These are phyloP conservation scores for Muntiacus reevesi DNA, from an alignment of 2,113 vertebrate species.

Conservation along the genomic window DNA sequence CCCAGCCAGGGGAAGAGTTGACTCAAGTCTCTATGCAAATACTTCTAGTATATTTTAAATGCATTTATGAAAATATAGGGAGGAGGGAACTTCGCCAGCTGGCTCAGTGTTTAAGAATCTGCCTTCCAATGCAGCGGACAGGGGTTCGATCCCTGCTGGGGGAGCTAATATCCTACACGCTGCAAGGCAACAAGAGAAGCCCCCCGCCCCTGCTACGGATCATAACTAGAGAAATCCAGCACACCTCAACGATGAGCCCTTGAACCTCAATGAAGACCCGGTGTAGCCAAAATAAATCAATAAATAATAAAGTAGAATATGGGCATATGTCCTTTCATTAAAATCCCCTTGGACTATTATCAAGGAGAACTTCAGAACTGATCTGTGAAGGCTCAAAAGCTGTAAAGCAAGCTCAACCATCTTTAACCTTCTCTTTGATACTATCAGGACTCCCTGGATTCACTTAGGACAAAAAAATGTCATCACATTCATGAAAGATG, in stretches of 20 bases:
- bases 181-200: not conserved
- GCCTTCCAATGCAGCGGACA: not conserved
- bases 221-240: not conserved
- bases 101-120: not conserved
- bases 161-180: not conserved
- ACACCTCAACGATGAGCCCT: not conserved
- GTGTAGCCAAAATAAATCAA: not conserved
- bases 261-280: not conserved
- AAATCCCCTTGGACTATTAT: not conserved
- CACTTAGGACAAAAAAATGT: not conserved
- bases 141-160: not conserved
- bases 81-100: not conserved
- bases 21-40: not conserved
- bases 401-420: not conserved
- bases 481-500: not conserved
- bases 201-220: not conserved
- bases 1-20: not conserved
- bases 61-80: not conserved
- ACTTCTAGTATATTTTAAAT: not conserved
- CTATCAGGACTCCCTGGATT: not conserved
- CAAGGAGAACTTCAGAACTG: not conserved
- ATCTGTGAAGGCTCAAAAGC: not conserved
- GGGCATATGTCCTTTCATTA: not conserved
- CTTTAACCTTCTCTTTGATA: not conserved
- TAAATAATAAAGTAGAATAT: not conserved